Evolutionary conservation across 2,888 invertebrate species (phyloP).

Genomic region (Erebia epiphron): DNA sequence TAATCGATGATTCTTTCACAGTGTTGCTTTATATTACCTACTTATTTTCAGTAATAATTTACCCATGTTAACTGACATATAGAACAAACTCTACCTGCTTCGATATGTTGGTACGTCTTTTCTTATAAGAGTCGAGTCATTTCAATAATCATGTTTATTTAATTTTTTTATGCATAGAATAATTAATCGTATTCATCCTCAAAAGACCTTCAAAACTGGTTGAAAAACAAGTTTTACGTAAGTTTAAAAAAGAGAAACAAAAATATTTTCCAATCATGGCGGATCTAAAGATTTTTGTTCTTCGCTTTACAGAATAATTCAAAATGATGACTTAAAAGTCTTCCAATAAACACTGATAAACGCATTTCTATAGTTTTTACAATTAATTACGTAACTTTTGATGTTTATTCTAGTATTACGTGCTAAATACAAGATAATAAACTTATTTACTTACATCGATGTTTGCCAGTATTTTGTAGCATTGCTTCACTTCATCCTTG

Average conservation of each 20-base stretch:
- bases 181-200: not conserved
- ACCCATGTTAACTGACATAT: too few relatives aligned
- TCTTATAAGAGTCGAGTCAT: too few relatives aligned
- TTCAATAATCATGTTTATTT: not conserved
- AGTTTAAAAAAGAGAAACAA: conserved; percentile 18
- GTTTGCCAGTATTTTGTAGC: conserved; percentile 63
- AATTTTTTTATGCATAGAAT: not conserved
- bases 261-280: conserved; percentile 49
- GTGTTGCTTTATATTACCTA: too few relatives aligned
- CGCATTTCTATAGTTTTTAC: not conserved
- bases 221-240: conserved; percentile 1
- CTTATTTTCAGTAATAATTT: too few relatives aligned
- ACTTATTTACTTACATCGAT: conserved; percentile 65
- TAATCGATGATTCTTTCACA: too few relatives aligned
- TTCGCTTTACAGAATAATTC: conserved; percentile 47
- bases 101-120: too few relatives aligned
- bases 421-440: not conserved
- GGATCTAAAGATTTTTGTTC: conserved; percentile 71
- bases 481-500: conserved; percentile 57
- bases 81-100: too few relatives aligned
- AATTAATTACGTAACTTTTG: not conserved
- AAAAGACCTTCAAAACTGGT: not conserved
- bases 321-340: conserved; percentile 18
- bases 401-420: not conserved
- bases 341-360: not conserved